Evolutionary conservation across 1,140 invertebrate genomes (phyloP).

Genomic region (Drosophila serrata): DNA sequence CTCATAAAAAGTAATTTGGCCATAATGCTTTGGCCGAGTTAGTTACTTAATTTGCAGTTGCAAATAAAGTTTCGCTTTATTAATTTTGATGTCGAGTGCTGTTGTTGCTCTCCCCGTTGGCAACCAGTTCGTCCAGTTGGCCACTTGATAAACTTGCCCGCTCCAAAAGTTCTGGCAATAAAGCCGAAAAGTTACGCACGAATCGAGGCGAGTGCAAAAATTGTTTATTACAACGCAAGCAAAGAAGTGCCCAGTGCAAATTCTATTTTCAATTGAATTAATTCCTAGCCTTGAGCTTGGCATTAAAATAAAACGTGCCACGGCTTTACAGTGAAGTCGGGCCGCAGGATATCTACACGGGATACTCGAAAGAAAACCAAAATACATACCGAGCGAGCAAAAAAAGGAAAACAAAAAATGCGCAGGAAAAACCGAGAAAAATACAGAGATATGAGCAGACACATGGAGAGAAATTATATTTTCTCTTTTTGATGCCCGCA

Average conservation of each 20-base stretch:
- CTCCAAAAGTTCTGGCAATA: constrained; percentile 47
- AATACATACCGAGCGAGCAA: background rate
- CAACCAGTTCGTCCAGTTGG: constrained; percentile 12
- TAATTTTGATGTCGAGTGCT: constrained; percentile 73
- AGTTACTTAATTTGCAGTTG: constrained; percentile 84
- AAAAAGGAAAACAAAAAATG: background rate
- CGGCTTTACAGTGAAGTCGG: constrained; percentile 21
- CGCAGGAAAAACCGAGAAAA: constrained; percentile 1
- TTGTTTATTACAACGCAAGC: constrained; percentile 36
- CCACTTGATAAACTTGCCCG: constrained; percentile 72
- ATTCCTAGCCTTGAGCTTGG: constrained; percentile 39
- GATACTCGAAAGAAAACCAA: background rate
- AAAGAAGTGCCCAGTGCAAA: constrained; percentile 15
- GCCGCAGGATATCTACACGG: constrained; percentile 24
- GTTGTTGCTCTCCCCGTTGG: constrained; percentile 28
- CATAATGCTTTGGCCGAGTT: constrained; percentile 80
- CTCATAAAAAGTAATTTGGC: constrained; percentile 83
- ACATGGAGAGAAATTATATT: constrained; percentile 35
- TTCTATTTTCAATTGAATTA: constrained; percentile 56
- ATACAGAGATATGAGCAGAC: constrained; percentile 29
- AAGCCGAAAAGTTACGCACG: constrained; percentile 61
- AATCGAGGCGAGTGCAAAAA: constrained; percentile 31
- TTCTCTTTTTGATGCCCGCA: constrained; percentile 40
- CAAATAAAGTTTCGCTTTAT: constrained; percentile 84
- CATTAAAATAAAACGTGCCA: constrained; percentile 52